These are phyloP conservation scores for Ptychadena robeensis DNA, from an alignment of 2,797 vertebrate genomes.

Conservation along the genomic window DNA sequence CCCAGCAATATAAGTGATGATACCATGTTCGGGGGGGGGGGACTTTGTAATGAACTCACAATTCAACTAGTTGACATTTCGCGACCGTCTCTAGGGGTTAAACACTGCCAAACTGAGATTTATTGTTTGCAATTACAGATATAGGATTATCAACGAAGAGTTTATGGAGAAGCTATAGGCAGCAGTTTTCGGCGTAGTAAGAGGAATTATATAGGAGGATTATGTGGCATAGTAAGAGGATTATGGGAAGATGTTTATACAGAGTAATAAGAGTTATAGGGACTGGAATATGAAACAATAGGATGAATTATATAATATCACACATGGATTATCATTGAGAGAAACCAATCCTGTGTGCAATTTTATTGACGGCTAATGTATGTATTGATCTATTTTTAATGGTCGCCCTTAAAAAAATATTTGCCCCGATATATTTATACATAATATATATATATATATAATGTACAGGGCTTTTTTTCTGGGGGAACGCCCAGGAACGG, in stretches of 20 bases:
- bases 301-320: conserved; percentile 41
- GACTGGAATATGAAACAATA: conserved; percentile 42
- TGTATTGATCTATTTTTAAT: conserved; percentile 20
- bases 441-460: too few species aligned
- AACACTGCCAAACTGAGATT: not conserved
- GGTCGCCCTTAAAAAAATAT: not conserved
- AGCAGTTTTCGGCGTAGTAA: conserved; percentile 25
- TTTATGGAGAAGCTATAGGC: conserved; percentile 26
- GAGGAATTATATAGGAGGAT: conserved; percentile 43
- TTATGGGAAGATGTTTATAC: conserved; percentile 37
- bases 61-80: too few species aligned
- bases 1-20: too few species aligned
- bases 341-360: conserved; percentile 39
- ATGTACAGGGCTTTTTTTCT: too few species aligned
- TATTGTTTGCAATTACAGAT: conserved; percentile 39
- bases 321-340: conserved; percentile 35
- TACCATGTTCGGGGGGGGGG: too few species aligned
- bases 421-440: conserved; percentile 11
- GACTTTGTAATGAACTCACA: too few species aligned
- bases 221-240: conserved; percentile 49
- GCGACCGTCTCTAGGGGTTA: too few species aligned
- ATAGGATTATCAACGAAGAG: conserved; percentile 19
- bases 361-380: conserved; percentile 23
- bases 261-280: conserved; percentile 43
- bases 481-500: too few species aligned